Evolutionary conservation across 2,888 invertebrate genomes (phyloP).

Genomic region (Leucophora obtusa): DNA sequence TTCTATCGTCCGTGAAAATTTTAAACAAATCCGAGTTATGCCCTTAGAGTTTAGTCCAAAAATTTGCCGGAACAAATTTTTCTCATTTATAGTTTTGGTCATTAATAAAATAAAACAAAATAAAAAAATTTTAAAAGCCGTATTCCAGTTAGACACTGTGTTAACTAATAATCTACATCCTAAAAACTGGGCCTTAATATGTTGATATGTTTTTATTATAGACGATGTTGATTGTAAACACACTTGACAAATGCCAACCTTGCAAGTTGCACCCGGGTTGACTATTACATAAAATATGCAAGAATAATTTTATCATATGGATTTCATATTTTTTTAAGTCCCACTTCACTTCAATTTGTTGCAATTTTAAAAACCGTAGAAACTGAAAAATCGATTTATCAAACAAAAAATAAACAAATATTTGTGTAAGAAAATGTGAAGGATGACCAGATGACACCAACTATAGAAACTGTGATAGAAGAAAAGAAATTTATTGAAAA

Average conservation of each 20-base stretch:
- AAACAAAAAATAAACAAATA: slow-evolving; percentile 16
- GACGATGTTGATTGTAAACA: slow-evolving; percentile 1
- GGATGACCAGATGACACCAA: slow-evolving; percentile 9
- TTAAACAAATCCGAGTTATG: no score
- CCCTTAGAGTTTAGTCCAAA: no score
- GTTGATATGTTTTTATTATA: no score
- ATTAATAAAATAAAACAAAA: no score
- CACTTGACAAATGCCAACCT: slow-evolving; percentile 19
- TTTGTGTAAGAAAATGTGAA: background rate
- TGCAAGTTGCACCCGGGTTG: background rate
- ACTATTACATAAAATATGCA: slow-evolving; percentile 15
- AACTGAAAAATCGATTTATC: slow-evolving; percentile 16
- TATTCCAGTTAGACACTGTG: no score
- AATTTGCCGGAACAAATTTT: no score
- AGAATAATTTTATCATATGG: background rate
- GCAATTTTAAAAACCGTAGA: background rate
- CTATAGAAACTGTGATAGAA: background rate
- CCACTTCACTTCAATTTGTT: no score
- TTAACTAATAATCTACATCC: no score
- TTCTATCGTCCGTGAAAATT: no score
- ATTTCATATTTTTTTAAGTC: background rate
- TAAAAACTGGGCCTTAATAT: no score
- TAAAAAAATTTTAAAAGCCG: no score
- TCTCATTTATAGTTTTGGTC: no score
- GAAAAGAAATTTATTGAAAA: slow-evolving; percentile 62